A percentile compares a stretch with the other conserved stretches of the same genome.
These are phyloP conservation scores for Buteo buteo DNA, from an alignment of 2,113 vertebrate species.

Conservation along the genomic window DNA sequence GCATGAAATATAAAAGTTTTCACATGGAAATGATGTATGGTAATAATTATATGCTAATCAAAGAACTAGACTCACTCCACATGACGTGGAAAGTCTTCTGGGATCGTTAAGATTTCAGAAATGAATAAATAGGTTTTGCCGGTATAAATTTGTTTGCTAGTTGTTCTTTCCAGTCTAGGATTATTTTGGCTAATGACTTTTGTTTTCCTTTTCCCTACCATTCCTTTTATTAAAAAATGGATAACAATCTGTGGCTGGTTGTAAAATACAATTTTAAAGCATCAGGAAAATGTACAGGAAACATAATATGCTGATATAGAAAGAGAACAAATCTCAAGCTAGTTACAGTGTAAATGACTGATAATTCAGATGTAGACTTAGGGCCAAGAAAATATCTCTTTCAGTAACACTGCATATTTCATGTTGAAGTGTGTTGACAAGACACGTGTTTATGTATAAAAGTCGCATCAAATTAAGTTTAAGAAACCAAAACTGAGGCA, in stretches of 20 bases:
- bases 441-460: not conserved
- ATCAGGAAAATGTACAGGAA: not conserved
- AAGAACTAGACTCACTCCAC: not conserved
- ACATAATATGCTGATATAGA: not conserved
- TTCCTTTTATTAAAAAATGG: not conserved
- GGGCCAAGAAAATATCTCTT: not conserved
- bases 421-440: not conserved
- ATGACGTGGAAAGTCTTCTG: not conserved
- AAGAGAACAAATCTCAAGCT: not conserved
- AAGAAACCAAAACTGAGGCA: not conserved
- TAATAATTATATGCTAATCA: not conserved
- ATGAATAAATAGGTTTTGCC: not conserved
- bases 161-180: not conserved
- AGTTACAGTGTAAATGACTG: not conserved
- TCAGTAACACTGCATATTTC: constrained; percentile 28
- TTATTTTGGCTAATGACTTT: not conserved
- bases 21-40: not conserved
- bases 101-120: not conserved
- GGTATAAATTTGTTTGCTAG: not conserved
- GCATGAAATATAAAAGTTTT: not conserved
- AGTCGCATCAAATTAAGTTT: not conserved
- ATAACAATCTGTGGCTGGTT: not conserved
- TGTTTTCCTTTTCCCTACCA: not conserved
- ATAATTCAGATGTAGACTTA: not conserved
- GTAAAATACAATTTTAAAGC: not conserved